Evolutionary conservation across 1,140 invertebrate genomes (phyloP), one percentile per base, ranked within the genome.

Genomic region (Magallana ariakensis): DNA sequence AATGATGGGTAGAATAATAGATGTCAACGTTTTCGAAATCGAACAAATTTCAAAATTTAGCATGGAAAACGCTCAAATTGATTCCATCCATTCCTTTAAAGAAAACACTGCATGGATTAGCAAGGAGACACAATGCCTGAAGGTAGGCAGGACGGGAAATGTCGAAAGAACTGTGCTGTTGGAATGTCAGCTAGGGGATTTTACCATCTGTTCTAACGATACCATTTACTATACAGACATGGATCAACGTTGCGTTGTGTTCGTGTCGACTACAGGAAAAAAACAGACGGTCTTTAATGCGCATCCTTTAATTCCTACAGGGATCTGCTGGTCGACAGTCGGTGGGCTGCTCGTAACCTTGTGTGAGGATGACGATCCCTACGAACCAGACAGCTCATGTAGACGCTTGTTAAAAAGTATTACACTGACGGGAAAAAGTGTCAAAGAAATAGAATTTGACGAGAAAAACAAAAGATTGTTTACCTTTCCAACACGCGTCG

Each of bases 391-490:
- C 19, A 62, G 58, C 58, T n/a, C 16, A 19, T 62, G 58, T 16
- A 62, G 58, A 0, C 58, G 58, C 2, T 62, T 62, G 58, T 15
- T 62, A 7, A 16, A 62, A 62, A 62, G 58, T 19, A 62, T 62
- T n/a, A 62, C 58, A n/a, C 19, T 62, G 19, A 62, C 16, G 16
- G 58, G 58, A 62, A 62, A 62, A 16, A 16, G 19, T 7, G 15
- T 62, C 11, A 62, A 62, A 62, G 58, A 62, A 62, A 62, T 62
- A n/a, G 58, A 62, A 62, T 62, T 62, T 62, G 58, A 62, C 19
- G 16, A 15, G 16, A 62, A 62, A 16, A 62, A n/a, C 58, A 62
- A 62, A 11, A 62, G 58, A 62, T 19, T 62, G 15, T 62, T 62
- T 62, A 62, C 58, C 2, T 62, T 62, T 62, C 58, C 58, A 15